Conservation (phyloP, 2,113 vertebrate species). For the Protobothrops flavoviridis region DNA sequence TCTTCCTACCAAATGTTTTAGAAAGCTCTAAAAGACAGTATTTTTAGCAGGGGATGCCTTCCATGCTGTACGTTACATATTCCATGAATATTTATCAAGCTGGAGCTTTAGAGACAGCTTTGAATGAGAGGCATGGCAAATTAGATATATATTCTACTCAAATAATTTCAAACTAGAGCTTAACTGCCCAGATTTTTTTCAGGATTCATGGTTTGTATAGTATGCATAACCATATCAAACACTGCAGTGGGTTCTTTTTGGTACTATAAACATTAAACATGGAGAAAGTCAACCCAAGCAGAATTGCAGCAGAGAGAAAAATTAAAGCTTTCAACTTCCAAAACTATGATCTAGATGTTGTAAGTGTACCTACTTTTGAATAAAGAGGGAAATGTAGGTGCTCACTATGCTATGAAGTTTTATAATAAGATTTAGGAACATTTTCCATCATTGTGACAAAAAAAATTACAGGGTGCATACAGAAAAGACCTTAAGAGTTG, state of each 20-base stretch:
- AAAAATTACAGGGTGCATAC: slow-evolving; percentile 16
- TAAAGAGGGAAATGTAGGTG: not conserved
- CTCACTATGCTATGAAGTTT: not conserved
- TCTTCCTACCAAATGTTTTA: not conserved
- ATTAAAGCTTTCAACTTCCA: not conserved
- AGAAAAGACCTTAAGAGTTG: slow-evolving; percentile 48
- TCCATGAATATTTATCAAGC: not conserved
- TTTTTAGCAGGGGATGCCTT: not conserved
- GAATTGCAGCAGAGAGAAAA: not conserved
- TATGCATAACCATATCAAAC: not conserved
- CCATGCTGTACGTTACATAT: not conserved
- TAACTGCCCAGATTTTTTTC: not conserved
- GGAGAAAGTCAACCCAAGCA: not conserved
- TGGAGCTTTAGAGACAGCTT: not conserved
- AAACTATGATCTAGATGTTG: not conserved
- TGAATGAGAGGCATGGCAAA: not conserved
- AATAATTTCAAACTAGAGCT: not conserved
- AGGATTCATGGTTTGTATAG: not conserved
- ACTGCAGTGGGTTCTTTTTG: not conserved
- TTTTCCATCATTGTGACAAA: slow-evolving; percentile 28
- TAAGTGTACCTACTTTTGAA: not conserved
- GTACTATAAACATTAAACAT: not conserved
- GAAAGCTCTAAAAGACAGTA: not conserved
- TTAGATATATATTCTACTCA: not conserved
- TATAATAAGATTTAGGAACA: not conserved